Conservation (phyloP, 2,888 invertebrate species). For the Conchocele bisecta region DNA sequence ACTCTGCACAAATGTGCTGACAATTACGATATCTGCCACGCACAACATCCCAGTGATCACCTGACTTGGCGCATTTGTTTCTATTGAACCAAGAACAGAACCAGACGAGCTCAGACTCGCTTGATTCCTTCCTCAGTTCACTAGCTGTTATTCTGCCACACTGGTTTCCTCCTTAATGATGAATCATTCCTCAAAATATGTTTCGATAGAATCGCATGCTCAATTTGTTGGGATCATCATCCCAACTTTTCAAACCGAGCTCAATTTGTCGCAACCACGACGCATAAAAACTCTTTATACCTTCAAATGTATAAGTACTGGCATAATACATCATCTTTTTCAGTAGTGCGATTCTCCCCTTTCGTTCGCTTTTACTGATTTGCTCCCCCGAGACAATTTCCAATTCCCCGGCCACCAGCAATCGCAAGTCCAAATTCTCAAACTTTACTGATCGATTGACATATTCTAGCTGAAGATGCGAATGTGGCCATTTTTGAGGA, state of each 20-base stretch:
- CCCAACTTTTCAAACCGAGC: background rate
- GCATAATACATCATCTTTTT: background rate
- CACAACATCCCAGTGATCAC: background rate
- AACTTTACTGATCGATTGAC: background rate
- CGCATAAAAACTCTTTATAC: background rate
- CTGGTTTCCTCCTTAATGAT: no score
- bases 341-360: background rate
- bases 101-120: background rate
- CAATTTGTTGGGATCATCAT: background rate
- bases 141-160: no score
- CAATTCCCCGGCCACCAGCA: background rate
- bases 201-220: background rate
- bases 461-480: constrained; percentile 1
- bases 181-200: background rate
- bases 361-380: background rate
- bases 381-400: background rate
- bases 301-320: background rate
- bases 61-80: background rate
- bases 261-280: background rate
- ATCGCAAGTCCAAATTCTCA: background rate
- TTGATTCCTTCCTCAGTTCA: no score
- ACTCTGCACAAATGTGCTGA: no score
- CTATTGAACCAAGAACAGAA: background rate
- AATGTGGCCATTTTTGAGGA: background rate
- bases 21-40: background rate